Conservation (phyloP, 1,140 invertebrate genomes). For the Drosophila watanabei region DNA sequence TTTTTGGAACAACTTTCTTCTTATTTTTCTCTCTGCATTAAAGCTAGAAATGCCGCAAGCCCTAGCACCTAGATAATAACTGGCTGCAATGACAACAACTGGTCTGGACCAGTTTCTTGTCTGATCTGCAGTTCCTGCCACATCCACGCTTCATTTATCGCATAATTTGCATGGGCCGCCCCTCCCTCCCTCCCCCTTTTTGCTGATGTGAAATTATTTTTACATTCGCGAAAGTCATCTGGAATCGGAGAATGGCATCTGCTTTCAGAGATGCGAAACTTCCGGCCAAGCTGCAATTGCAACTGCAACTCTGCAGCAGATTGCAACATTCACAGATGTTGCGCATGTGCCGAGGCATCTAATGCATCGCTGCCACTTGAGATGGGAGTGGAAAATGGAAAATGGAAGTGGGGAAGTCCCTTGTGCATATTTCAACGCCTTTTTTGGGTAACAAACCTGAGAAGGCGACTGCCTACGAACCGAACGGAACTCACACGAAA, state of each 20-base stretch:
- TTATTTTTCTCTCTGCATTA: not conserved
- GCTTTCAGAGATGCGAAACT: constrained; percentile 47
- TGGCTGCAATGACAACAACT: constrained; percentile 20
- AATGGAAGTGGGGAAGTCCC: constrained; percentile 29
- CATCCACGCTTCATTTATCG: constrained; percentile 32
- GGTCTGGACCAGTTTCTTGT: constrained; percentile 28
- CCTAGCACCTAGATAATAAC: constrained; percentile 36
- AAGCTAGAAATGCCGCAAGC: constrained; percentile 13
- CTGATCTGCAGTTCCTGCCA: constrained; percentile 15
- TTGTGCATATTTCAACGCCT: constrained; percentile 68
- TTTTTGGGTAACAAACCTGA: constrained; percentile 35
- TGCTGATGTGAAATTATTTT: constrained; percentile 40
- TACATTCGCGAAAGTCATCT: constrained; percentile 44
- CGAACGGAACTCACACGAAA: constrained; percentile 50
- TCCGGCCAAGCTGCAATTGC: constrained; percentile 53
- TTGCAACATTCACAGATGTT: constrained; percentile 57
- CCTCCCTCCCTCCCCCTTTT: not conserved
- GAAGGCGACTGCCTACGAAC: constrained; percentile 8
- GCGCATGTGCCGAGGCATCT: constrained; percentile 54
- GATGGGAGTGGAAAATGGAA: constrained; percentile 19
- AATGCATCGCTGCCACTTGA: constrained; percentile 53
- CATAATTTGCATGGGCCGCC: constrained; percentile 38
- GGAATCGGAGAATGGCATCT: constrained; percentile 25
- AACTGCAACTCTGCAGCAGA: constrained; percentile 16
- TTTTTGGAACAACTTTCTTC: not conserved